Conservation (phyloP, 2,797 vertebrate species). For the Somateria mollissima region DNA sequence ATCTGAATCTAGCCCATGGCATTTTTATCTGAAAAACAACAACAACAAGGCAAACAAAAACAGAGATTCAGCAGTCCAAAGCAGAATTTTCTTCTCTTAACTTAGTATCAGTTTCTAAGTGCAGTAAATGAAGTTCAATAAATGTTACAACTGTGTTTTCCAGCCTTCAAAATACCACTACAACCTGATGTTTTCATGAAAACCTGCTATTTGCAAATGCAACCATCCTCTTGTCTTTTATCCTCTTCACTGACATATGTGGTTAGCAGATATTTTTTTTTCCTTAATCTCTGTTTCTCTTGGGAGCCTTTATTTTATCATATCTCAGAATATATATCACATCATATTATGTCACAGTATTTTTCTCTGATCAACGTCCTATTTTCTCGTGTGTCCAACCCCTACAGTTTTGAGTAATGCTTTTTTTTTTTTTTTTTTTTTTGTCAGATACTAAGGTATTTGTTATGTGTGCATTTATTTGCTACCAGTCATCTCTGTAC, state of each 20-base stretch:
- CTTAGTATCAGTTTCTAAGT: not conserved
- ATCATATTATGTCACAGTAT: not conserved
- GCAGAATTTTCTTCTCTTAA: not conserved
- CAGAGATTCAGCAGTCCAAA: not conserved
- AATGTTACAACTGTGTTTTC: not conserved
- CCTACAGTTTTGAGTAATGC: not conserved
- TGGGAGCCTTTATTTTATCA: not conserved
- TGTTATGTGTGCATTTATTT: not conserved
- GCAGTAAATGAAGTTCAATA: not conserved
- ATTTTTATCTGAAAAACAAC: not conserved
- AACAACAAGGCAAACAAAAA: not conserved
- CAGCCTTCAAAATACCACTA: not conserved
- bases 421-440: not conserved
- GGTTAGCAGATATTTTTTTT: not conserved
- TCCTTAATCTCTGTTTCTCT: not conserved
- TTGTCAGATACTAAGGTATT: not conserved
- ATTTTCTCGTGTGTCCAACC: not conserved
- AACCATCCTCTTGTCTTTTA: not conserved
- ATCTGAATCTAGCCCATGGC: not conserved
- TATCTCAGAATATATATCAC: not conserved
- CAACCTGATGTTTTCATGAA: not conserved
- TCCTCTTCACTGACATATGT: not conserved
- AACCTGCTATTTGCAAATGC: not conserved
- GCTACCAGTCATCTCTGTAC: not conserved
- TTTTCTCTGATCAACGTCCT: not conserved